Evolutionary conservation across 2,113 vertebrate species (phyloP), one percentile per base, ranked within the genome.

Genomic region (Gopherus flavomarginatus): DNA sequence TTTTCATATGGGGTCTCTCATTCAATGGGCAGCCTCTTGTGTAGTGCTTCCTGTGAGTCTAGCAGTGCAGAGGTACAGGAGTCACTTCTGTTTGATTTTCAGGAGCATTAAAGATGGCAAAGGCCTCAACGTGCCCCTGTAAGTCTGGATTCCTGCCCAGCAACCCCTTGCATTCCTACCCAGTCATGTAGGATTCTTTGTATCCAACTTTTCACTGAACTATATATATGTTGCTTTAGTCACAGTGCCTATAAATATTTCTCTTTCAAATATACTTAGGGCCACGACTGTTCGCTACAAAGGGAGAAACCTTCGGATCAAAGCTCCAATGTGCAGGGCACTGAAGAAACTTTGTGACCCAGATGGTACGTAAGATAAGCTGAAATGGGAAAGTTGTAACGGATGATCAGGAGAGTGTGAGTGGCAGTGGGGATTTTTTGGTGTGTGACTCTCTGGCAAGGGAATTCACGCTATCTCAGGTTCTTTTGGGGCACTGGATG

Each of bases 341-440:
- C 97, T 99, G 96, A 99, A 99, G 98, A 99, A 99, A 92, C 99
- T 99, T 75, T 99, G 99, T 38, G 99, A 99, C 96, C 99, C 99
- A 38, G 99, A 99, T 22, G 99, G 99, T 99, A 97, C 96, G 99
- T 97, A 88, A 81, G 91, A 93, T 86, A 72, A 5, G 8, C n/a
- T 85, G 88, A 29, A 88, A 89, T 1, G 1, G 22, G 80, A 35
- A n/a, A 42, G 5, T 87, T 95, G 47, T 85, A 38, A 42, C 79
- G 90, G 79, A 53, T 91, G 50, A 50, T 47, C 6, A 0, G 77
- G 87, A 87, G 42, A 54, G 29, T 1, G 21, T 21, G 49, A 57
- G 56, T 26, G 59, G 12, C 27, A 49, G 16, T 31, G 19, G 49
- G 87, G 16, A 16, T 75, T 92, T 81, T 86, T 8, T 57, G n/a